Base-by-base conservation (phyloP, 2,888 invertebrate genomes). In the Ormyrus rosae region DNA sequence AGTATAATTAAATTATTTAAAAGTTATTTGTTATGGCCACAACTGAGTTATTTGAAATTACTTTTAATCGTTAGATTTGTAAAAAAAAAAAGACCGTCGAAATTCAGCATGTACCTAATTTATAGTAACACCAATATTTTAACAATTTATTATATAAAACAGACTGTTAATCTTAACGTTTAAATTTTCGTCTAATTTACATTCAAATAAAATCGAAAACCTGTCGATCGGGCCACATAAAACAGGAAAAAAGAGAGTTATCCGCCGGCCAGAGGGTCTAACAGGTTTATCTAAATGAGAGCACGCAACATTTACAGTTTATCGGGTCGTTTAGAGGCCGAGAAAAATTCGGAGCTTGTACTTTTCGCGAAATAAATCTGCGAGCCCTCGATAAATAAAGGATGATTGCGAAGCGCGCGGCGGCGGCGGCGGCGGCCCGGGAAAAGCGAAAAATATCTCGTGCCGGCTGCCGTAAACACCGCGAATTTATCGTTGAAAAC, bases 401-500 rank as follows among this genome's bases (percentile, higher is more conserved):
- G 48, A 63, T 76, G 69, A 69, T 55, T 13, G 19, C 48, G 55
- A 55, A 19, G 19, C 19, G 19, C 19, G 19, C 19, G 19, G 19
- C 19, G 19, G 19, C 19, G 19, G 19, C 19, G 19, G 19, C 10
- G 10, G 10, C n/a, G 11, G 9, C 34, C 19, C 13, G 13, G 19
- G 53, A 53, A 46, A 48, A 19, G n/a, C 69, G 60, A 68, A 75
- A 75, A 68, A 75, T 64, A 75, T 68, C 61, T 68, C 68, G 8
- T 53, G 8, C 74, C 53, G 48, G 6, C 65, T 50, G 46, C 46
- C 60, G 68, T 51, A 76, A 76, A 68, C 75, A 61, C 46, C 13
- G 5, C 6, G 75, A 56, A 71, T 78, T 71, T 64, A 78, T 71
- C 71, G 77, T 51, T n/a, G 56, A 58, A 64, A 71, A 70, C 64